Evolutionary conservation across 2,113 vertebrate species (phyloP).

Genomic region (Boulengeromyrus knoepffleri): DNA sequence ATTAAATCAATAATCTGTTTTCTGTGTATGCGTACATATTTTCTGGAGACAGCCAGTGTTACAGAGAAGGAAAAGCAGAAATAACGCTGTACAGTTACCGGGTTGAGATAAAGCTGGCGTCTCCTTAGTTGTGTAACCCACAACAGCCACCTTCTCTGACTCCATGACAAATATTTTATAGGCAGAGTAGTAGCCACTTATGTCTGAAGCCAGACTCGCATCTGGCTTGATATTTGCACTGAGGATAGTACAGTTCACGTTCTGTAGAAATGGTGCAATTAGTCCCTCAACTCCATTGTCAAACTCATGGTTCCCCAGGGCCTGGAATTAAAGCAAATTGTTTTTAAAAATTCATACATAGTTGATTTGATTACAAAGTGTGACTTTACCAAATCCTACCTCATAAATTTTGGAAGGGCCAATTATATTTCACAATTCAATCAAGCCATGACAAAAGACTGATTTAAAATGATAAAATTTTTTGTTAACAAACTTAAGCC

Average conservation of each 20-base stretch:
- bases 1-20: background rate
- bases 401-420: background rate
- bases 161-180: constrained; percentile 63
- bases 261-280: constrained; percentile 70
- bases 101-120: constrained; percentile 76
- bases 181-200: constrained; percentile 59
- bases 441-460: background rate
- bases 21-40: background rate
- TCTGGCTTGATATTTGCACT: constrained; percentile 76
- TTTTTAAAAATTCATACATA: background rate
- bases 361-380: background rate
- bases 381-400: background rate
- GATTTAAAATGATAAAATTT: background rate
- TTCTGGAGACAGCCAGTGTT: background rate
- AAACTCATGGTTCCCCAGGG: constrained; percentile 90
- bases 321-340: constrained; percentile 49
- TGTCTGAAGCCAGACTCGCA: constrained; percentile 45
- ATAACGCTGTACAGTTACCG: constrained; percentile 52
- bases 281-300: constrained; percentile 80
- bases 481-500: background rate
- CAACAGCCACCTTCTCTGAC: constrained; percentile 68
- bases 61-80: background rate
- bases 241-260: constrained; percentile 66
- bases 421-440: background rate
- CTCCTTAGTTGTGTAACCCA: constrained; percentile 84